Percentiles rank a stretch among this genome's conserved stretches.
Conservation (phyloP, 2,113 vertebrate species). For the Notarius lentiginosus region DNA sequence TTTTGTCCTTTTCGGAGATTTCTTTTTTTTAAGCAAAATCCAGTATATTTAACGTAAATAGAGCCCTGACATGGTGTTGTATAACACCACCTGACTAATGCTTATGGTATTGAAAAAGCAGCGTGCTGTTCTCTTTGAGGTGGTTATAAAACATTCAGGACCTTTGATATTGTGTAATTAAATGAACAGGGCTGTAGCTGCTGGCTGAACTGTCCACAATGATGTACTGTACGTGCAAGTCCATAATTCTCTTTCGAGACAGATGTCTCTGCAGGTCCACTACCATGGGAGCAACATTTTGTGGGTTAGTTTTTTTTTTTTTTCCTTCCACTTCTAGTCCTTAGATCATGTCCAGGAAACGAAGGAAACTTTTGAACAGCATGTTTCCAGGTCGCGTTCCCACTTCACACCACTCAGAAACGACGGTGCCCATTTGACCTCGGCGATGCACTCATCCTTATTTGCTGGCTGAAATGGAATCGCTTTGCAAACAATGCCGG, state of each 20-base stretch:
- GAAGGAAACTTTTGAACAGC: not conserved
- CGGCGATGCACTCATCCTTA: not conserved
- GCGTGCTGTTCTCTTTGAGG: not conserved
- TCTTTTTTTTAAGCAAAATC: not conserved
- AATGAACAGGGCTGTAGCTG: not conserved
- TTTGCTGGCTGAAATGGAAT: slow-evolving; percentile 7
- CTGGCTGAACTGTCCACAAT: slow-evolving; percentile 7
- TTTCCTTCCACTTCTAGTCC: not conserved
- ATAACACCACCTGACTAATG: not conserved
- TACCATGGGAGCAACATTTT: not conserved
- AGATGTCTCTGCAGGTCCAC: not conserved
- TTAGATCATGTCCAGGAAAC: not conserved
- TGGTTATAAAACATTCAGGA: slow-evolving; percentile 11
- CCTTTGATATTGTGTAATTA: slow-evolving; percentile 5
- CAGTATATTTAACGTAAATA: not conserved
- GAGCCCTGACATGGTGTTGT: not conserved
- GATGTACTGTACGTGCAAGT: not conserved
- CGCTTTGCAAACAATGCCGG: slow-evolving; percentile 30
- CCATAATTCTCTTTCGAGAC: not conserved
- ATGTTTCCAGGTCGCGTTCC: not conserved
- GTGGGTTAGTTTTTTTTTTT: not conserved
- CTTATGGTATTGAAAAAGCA: not conserved
- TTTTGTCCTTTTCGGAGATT: not conserved
- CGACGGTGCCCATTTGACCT: not conserved
- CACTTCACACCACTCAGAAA: not conserved